These are phyloP conservation scores for Pantherophis alleghaniensis DNA, from an alignment of 2,797 vertebrate species.

Conservation along the genomic window DNA sequence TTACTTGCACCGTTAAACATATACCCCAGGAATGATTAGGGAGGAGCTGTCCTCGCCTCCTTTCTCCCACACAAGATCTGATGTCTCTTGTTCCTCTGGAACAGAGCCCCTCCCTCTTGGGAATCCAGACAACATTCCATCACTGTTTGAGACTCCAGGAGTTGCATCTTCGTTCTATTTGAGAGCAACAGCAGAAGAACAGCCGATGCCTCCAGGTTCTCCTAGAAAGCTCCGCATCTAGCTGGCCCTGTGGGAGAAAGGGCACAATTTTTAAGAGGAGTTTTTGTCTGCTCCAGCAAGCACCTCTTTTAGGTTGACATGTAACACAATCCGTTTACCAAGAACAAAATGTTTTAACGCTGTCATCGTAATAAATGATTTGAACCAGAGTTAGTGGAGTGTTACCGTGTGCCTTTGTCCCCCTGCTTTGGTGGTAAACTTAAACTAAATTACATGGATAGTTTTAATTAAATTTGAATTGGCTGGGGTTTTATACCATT, in stretches of 20 bases:
- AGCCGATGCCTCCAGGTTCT: not conserved
- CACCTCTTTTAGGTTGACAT: not conserved
- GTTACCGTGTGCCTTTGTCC: conserved; percentile 3
- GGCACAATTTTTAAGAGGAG: not conserved
- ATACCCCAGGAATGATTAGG: no score
- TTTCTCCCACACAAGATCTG: no score
- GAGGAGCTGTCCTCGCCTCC: no score
- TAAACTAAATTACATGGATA: conserved; percentile 74
- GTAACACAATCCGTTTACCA: not conserved
- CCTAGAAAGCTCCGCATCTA: not conserved
- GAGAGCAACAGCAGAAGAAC: not conserved
- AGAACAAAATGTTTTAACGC: not conserved
- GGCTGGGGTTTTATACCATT: conserved; percentile 67
- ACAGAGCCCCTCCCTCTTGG: no score
- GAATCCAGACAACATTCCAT: not conserved
- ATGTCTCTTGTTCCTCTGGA: no score
- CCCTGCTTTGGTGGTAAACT: conserved; percentile 61
- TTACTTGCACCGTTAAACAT: no score
- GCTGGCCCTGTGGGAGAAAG: not conserved
- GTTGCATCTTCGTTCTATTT: not conserved
- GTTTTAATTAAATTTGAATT: conserved; percentile 79
- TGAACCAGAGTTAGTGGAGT: conserved; percentile 50
- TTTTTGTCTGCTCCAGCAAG: not conserved
- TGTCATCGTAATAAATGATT: conserved; percentile 25
- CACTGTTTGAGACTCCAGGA: not conserved